Evolutionary conservation across 1,140 invertebrate species (phyloP).

Genomic region (Zophobas morio): DNA sequence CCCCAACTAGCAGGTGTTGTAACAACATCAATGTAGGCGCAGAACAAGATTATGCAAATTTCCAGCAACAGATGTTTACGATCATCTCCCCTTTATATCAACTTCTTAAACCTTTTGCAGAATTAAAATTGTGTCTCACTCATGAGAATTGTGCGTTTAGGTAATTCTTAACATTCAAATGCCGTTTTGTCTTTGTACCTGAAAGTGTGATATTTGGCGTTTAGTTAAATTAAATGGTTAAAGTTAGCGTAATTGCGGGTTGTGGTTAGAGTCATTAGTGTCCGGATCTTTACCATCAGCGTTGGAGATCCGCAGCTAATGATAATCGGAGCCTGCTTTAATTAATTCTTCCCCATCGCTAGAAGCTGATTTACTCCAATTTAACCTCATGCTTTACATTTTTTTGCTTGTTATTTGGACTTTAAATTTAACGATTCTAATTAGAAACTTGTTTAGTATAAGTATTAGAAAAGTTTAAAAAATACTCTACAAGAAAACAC

Average conservation of each 20-base stretch:
- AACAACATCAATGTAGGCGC: slow-evolving; percentile 46
- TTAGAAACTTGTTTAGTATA: neutral
- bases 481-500: no score
- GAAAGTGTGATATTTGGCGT: slow-evolving; percentile 45
- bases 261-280: slow-evolving; percentile 48
- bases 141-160: slow-evolving; percentile 4
- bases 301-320: slow-evolving; percentile 48
- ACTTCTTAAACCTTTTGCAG: slow-evolving; percentile 33
- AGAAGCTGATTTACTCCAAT: slow-evolving; percentile 10
- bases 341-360: slow-evolving; percentile 44
- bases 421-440: neutral
- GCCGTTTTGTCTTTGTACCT: slow-evolving; percentile 19
- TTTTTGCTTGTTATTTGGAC: slow-evolving; percentile 6
- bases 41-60: slow-evolving; percentile 53
- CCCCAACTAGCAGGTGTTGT: slow-evolving; percentile 46
- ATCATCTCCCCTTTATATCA: slow-evolving; percentile 44
- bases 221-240: slow-evolving; percentile 42
- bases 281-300: slow-evolving; percentile 38
- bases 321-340: slow-evolving; percentile 49
- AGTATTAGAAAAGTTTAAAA: no score
- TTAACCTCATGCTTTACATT: slow-evolving; percentile 8
- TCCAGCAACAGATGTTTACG: slow-evolving; percentile 53
- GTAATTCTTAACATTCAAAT: slow-evolving; percentile 18
- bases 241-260: slow-evolving; percentile 47
- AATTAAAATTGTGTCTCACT: slow-evolving; percentile 27